These are phyloP conservation scores for Beris chalybata DNA, from an alignment of 2,888 invertebrate species.

Conservation along the genomic window DNA sequence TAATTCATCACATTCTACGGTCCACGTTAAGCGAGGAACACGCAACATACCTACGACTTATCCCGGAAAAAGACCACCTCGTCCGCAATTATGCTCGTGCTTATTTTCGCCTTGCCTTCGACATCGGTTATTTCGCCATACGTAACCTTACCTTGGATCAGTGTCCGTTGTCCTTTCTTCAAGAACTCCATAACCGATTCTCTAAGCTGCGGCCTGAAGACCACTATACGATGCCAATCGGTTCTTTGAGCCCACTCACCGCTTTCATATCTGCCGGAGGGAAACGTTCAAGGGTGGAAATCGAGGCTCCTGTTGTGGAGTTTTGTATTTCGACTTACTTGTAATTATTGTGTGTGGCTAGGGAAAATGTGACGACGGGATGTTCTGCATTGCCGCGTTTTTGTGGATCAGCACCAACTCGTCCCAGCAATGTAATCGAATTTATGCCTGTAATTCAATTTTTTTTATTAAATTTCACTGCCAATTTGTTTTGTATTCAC, in stretches of 20 bases:
- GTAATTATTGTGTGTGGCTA: constrained; percentile 88
- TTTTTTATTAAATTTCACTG: neutral
- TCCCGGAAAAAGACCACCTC: constrained; percentile 80
- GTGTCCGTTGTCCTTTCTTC: constrained; percentile 83
- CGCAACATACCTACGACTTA: constrained; percentile 1
- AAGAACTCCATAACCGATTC: constrained; percentile 77
- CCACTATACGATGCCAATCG: constrained; percentile 88
- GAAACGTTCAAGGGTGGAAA: neutral
- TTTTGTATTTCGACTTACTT: constrained; percentile 54
- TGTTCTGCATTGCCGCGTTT: constrained; percentile 78
- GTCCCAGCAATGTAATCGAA: constrained; percentile 79
- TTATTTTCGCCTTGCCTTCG: constrained; percentile 69
- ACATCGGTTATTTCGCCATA: constrained; percentile 84
- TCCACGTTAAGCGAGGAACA: too few species aligned
- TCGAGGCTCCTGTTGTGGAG: neutral
- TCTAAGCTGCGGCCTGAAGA: constrained; percentile 81
- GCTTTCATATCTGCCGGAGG: constrained; percentile 62
- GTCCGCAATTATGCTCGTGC: constrained; percentile 84
- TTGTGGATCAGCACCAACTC: constrained; percentile 88
- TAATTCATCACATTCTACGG: too few species aligned
- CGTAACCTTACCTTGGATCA: constrained; percentile 78
- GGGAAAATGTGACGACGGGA: constrained; percentile 84
- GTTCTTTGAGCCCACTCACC: constrained; percentile 83
- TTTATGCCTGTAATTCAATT: constrained; percentile 68
- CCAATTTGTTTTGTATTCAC: neutral